Conservation (phyloP, 2,797 vertebrate species). For the Labroides dimidiatus region DNA sequence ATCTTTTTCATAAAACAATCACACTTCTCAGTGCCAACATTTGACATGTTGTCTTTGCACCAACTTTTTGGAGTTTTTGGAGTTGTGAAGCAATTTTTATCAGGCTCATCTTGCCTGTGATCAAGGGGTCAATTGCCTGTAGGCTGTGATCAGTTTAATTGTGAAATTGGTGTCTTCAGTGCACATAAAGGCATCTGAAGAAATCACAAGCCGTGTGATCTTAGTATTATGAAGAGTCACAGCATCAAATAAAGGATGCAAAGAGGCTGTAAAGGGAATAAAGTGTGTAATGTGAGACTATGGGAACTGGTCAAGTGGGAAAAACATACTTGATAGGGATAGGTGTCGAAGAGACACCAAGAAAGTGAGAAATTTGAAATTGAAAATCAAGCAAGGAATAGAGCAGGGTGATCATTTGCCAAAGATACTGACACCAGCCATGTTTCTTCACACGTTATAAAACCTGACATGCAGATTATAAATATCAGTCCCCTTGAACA, state of each 20-base stretch:
- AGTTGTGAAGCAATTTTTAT: constrained; percentile 72
- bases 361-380: constrained; percentile 50
- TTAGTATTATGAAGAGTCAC: constrained; percentile 36
- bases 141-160: constrained; percentile 69
- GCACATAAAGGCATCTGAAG: constrained; percentile 69
- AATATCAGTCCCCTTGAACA: constrained; percentile 61
- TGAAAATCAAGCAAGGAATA: constrained; percentile 54
- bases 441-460: constrained; percentile 58
- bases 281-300: constrained; percentile 18
- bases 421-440: constrained; percentile 38
- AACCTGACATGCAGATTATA: constrained; percentile 54
- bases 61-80: too few relatives aligned
- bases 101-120: constrained; percentile 43
- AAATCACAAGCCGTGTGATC: constrained; percentile 60
- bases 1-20: too few relatives aligned
- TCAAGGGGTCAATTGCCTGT: constrained; percentile 63
- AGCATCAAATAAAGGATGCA: constrained; percentile 21
- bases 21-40: too few relatives aligned
- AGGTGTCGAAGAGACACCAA: constrained; percentile 39
- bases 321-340: constrained; percentile 29
- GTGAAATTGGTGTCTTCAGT: constrained; percentile 72
- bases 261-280: constrained; percentile 16
- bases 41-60: too few relatives aligned
- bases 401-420: constrained; percentile 52
- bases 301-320: constrained; percentile 34